Evolutionary conservation across 2,113 vertebrate species (phyloP), one percentile per base, ranked within the genome.

Genomic region (Ahaetulla prasina): DNA sequence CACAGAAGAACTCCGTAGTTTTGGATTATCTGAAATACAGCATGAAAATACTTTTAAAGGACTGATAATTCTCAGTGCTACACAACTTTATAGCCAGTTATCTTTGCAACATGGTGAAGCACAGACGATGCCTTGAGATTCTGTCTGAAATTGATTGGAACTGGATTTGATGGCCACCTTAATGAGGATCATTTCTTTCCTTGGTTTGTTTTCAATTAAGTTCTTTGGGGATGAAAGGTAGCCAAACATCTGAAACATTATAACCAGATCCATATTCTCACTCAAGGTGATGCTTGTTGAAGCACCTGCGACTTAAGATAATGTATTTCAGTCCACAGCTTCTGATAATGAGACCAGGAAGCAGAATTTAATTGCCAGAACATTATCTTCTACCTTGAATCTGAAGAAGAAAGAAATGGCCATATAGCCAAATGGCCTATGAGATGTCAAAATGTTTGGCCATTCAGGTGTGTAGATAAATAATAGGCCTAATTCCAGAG

Each of bases 131-230:
- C 68, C 49, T 52, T 35, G 39, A 92, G 68, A 85, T 84, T 84
- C 25, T 57, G 23, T 85, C 87, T 57, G 63, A 85, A 85, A 43
- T 47, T 43, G 91, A 92, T 53, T 80, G 50, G 50, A 80, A 89
- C 91, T 92, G 88, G 91, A 89, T 35, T 84, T 89, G 50, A 85
- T 55, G 52, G 27, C 68, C 53, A 85, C 43, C 74, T 89, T 85
- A 85, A 7, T 80, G 25, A 49, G 80, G 63, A 14, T 49, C 49
- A 35, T 89, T 89, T 57, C 68, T 85, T 91, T 89, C 30, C 88
- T 35, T 89, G 45, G 43, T 57, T 92, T 89, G 12, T 89, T 92
- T 92, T 92, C 87, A 92, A 47, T 92, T 85, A 92, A 89, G 68
- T 45, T 39, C 45, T 92, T 85, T 45, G 84, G 68, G 68, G 87